These are phyloP conservation scores for Drosophila kanapiae DNA, from an alignment of 1,140 invertebrate genomes.

Conservation along the genomic window DNA sequence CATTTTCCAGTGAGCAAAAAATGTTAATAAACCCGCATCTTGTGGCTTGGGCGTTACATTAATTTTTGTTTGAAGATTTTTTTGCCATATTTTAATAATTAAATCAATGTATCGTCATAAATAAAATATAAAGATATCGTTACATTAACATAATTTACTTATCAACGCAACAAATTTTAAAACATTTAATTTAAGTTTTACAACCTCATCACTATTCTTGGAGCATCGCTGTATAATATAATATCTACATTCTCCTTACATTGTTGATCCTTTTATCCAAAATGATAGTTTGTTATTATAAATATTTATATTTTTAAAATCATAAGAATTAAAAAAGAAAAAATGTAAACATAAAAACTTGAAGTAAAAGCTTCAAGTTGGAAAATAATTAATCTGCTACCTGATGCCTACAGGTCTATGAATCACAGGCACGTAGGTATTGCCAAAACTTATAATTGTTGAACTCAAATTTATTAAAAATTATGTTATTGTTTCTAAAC, in stretches of 20 bases:
- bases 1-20: conserved; percentile 76
- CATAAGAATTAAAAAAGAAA: too few species aligned
- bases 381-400: too few species aligned
- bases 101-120: background rate
- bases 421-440: background rate
- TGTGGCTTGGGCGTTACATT: background rate
- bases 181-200: background rate
- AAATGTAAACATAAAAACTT: too few species aligned
- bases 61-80: background rate
- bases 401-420: too few species aligned
- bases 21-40: conserved; percentile 55
- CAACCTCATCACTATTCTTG: background rate
- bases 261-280: too few species aligned
- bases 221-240: background rate
- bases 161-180: background rate
- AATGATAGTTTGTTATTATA: too few species aligned
- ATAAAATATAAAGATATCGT: background rate
- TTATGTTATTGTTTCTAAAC: background rate
- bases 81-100: background rate
- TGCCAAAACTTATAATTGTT: background rate
- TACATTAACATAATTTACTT: background rate
- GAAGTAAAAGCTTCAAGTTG: too few species aligned
- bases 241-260: too few species aligned
- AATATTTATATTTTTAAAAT: too few species aligned
- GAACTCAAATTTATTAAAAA: background rate